These are phyloP conservation scores for Lycophotia porphyrea DNA, from an alignment of 2,888 invertebrate species.

Conservation along the genomic window DNA sequence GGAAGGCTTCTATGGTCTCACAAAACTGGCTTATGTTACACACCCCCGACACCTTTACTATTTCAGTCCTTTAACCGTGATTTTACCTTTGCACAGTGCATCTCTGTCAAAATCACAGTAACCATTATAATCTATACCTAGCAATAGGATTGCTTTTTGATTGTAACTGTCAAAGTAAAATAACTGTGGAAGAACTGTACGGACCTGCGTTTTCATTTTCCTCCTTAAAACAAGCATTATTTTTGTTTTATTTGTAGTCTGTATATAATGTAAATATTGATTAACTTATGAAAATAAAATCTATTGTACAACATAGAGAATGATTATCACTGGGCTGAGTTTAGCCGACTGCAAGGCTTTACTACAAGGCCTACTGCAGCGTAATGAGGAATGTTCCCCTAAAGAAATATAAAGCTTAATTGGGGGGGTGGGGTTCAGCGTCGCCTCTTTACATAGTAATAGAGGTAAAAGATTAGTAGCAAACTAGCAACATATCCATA, in stretches of 20 bases:
- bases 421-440: background rate
- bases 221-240: background rate
- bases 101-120: background rate
- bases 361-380: background rate
- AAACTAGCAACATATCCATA: background rate
- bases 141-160: background rate
- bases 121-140: background rate
- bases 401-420: background rate
- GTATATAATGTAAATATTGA: no score
- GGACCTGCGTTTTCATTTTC: background rate
- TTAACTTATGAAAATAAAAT: no score
- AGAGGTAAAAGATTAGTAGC: background rate
- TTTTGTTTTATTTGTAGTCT: no score
- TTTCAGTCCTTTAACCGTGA: background rate
- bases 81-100: background rate
- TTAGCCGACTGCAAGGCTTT: background rate
- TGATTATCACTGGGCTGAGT: background rate
- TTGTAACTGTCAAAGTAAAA: background rate
- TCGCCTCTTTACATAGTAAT: background rate
- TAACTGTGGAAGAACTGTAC: background rate
- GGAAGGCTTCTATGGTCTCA: constrained; percentile 59
- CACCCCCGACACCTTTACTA: background rate
- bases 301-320: background rate
- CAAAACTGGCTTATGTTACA: constrained; percentile 31
- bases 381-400: background rate